These are phyloP conservation scores for Amphiprion ocellaris DNA, from an alignment of 2,113 vertebrate genomes.

Conservation along the genomic window DNA sequence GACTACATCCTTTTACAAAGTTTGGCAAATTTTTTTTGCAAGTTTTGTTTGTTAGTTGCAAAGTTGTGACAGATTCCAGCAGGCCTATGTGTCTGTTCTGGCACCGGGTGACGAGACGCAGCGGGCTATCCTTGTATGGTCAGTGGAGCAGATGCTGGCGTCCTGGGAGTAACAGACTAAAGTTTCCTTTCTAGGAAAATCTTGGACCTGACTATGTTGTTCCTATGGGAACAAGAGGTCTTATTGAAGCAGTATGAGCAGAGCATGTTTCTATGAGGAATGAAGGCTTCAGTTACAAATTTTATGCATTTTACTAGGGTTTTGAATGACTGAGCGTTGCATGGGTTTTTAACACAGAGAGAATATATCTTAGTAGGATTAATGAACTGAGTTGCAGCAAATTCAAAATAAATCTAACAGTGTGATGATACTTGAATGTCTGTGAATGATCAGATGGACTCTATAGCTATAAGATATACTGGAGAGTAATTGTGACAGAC, in stretches of 20 bases:
- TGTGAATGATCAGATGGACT: background rate
- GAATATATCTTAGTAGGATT: background rate
- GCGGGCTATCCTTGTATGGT: constrained; percentile 78
- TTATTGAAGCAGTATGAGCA: constrained; percentile 5
- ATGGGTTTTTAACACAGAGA: background rate
- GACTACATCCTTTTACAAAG: background rate
- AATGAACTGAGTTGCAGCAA: background rate
- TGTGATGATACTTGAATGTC: background rate
- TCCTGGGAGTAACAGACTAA: constrained; percentile 33
- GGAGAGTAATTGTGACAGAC: background rate
- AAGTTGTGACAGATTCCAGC: background rate
- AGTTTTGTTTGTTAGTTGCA: constrained; percentile 6
- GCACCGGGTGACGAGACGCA: constrained; percentile 24
- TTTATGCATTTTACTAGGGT: background rate
- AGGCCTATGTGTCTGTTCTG: constrained; percentile 20
- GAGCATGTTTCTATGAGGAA: background rate
- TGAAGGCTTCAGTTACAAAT: background rate
- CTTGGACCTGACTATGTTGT: background rate
- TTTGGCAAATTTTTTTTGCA: background rate
- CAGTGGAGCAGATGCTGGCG: constrained; percentile 42
- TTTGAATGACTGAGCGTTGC: background rate
- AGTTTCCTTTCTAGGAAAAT: constrained; percentile 70
- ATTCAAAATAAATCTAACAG: background rate
- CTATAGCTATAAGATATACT: background rate
- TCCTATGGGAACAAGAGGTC: background rate